These are phyloP conservation scores for Nudaria mundana DNA, from an alignment of 2,888 invertebrate genomes.

Conservation along the genomic window DNA sequence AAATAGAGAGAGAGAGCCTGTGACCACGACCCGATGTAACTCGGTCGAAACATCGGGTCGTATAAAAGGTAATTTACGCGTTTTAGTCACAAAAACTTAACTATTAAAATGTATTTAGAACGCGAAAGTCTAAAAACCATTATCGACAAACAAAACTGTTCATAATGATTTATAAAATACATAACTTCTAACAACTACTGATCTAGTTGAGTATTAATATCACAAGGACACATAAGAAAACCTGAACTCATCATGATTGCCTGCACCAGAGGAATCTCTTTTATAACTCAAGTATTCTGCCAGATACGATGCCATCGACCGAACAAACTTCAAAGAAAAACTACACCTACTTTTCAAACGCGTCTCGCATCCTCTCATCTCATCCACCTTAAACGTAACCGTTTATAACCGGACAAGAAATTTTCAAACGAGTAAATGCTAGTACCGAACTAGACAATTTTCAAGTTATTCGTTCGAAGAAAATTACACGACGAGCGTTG, in stretches of 20 bases:
- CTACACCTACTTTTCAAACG: constrained; percentile 42
- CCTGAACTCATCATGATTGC: constrained; percentile 37
- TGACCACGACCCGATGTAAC: too few relatives aligned
- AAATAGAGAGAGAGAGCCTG: too few relatives aligned
- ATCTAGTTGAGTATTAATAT: too few relatives aligned
- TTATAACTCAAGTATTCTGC: constrained; percentile 47
- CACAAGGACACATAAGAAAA: too few relatives aligned
- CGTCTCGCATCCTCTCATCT: constrained; percentile 48
- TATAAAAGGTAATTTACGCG: too few relatives aligned
- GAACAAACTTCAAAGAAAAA: constrained; percentile 62
- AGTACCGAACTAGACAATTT: constrained; percentile 55
- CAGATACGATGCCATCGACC: constrained; percentile 36
- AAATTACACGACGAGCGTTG: constrained; percentile 50
- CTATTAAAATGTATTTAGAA: too few relatives aligned
- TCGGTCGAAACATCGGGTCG: too few relatives aligned
- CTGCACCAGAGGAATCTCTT: constrained; percentile 43
- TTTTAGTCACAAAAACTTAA: too few relatives aligned
- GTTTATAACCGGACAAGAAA: constrained; percentile 59
- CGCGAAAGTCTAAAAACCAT: too few relatives aligned
- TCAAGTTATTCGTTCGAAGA: constrained; percentile 43
- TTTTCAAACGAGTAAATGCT: constrained; percentile 48
- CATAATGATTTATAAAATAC: too few relatives aligned
- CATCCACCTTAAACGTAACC: constrained; percentile 60
- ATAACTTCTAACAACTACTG: too few relatives aligned
- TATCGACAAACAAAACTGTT: too few relatives aligned